These are phyloP conservation scores for Nyctalus aviator DNA, from an alignment of 2,797 vertebrate genomes.

Conservation along the genomic window DNA sequence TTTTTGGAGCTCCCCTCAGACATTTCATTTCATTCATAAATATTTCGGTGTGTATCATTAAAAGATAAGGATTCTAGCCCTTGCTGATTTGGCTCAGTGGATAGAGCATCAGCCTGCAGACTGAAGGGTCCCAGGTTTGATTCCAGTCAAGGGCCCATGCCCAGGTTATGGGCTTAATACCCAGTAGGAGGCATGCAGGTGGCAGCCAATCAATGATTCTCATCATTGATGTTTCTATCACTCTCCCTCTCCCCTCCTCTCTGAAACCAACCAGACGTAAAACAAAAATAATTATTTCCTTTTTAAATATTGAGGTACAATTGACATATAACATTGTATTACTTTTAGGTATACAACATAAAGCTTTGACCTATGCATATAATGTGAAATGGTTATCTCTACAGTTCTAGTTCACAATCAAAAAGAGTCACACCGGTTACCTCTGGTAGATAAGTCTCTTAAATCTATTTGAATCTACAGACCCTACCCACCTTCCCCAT, in stretches of 20 bases:
- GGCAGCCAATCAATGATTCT: too few relatives aligned
- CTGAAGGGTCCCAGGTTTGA: too few relatives aligned
- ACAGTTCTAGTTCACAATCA: neutral
- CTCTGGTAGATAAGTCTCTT: neutral
- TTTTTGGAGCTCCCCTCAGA: constrained; percentile 1
- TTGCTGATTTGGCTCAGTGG: too few relatives aligned
- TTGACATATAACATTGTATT: neutral
- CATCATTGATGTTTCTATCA: too few relatives aligned
- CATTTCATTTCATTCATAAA: neutral
- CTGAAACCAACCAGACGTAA: neutral
- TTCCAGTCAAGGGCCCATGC: too few relatives aligned
- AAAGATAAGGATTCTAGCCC: neutral
- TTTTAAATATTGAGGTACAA: neutral
- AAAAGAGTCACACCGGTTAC: neutral
- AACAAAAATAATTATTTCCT: neutral
- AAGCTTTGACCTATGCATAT: neutral
- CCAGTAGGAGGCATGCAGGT: too few relatives aligned
- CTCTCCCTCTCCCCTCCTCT: too few relatives aligned
- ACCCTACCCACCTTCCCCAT: neutral
- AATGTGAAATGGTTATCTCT: neutral
- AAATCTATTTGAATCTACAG: neutral
- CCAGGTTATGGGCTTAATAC: too few relatives aligned
- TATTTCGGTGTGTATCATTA: neutral
- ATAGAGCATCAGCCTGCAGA: too few relatives aligned
- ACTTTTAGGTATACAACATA: neutral